Evolutionary conservation across 2,797 vertebrate species (phyloP), one percentile per base, ranked within the genome.

Genomic region (Squalus acanthias): DNA sequence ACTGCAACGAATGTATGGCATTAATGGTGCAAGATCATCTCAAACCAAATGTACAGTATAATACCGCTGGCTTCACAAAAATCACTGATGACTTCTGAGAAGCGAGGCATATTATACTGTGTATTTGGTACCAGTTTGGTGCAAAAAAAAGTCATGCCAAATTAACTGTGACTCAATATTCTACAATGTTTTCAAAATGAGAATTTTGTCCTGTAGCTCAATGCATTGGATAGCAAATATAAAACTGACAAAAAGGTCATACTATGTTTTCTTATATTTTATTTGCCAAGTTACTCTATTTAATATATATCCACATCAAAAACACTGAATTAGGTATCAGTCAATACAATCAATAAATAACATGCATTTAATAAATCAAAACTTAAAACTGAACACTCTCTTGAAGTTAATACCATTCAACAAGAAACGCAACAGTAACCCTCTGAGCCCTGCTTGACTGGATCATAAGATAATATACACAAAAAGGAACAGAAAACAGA

Each of bases 291-390:
- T 94, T 50, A 94, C 46, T 69, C 65, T 65, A 85, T 65, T 69
- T 94, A 50, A 69, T 70, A 69, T 50, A 20, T 6, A 93, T 94
- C 39, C 63, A 69, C 92, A 76, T 76, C 74, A 94, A 10, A 69
- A 69, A 67, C 63, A 65, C 12, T 57, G 53, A 69, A 26, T 46
- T 94, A 46, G 17, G 46, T 39, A 69, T 46, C 65, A 94, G 65
- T 93, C n/a, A 50, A 26, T n/a, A 94, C 89, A 92, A 33, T 65
- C 92, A 94, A 94, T 74, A 74, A 74, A 87, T 9, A 46, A 39
- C 63, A 94, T 26, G 17, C n/a, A 94, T 4, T 94, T 24, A 69
- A 60, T 89, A 10, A 89, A 89, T 85, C 82, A 89, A 89, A 89
- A 46, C 29, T 94, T 87, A 13, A 60, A 89, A 60, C 5, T 39